Evolutionary conservation across 2,797 vertebrate species (phyloP).

Genomic region (Semaprochilodus insignis): DNA sequence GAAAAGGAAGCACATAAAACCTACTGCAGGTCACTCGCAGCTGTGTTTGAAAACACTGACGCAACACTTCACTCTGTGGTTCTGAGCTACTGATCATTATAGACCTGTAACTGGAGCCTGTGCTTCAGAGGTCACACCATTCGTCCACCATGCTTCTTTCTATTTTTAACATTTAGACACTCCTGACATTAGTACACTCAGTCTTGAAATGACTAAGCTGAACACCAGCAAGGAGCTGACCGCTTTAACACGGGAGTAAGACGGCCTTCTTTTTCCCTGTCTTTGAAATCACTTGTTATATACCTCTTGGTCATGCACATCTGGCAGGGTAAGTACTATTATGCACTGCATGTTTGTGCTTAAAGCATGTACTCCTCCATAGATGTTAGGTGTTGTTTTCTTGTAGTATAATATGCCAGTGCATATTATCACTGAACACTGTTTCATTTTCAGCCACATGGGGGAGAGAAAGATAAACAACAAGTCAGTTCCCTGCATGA

Average conservation of each 20-base stretch:
- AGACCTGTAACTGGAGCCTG: constrained; percentile 60
- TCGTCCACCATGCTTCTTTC: constrained; percentile 31
- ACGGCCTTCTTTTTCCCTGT: constrained; percentile 20
- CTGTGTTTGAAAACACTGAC: constrained; percentile 36
- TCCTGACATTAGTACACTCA: constrained; percentile 30
- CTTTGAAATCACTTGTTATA: background rate
- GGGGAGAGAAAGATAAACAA: constrained; percentile 24
- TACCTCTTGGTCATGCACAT: background rate
- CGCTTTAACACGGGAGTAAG: constrained; percentile 51
- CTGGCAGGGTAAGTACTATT: background rate
- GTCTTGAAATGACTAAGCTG: constrained; percentile 44
- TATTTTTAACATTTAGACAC: constrained; percentile 64
- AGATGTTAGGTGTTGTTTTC: background rate
- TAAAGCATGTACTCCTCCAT: background rate
- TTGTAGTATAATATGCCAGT: background rate
- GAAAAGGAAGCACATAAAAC: background rate
- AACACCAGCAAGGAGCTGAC: constrained; percentile 38
- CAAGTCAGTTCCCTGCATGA: background rate
- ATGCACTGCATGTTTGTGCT: background rate
- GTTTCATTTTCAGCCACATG: constrained; percentile 32
- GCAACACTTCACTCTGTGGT: background rate
- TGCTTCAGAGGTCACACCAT: constrained; percentile 53
- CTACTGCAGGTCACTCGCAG: background rate
- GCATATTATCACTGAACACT: background rate
- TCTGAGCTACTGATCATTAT: constrained; percentile 8